phyloP scores from a whole-genome alignment of 2,888 invertebrate genomes.

The Melieria picta region DNA sequence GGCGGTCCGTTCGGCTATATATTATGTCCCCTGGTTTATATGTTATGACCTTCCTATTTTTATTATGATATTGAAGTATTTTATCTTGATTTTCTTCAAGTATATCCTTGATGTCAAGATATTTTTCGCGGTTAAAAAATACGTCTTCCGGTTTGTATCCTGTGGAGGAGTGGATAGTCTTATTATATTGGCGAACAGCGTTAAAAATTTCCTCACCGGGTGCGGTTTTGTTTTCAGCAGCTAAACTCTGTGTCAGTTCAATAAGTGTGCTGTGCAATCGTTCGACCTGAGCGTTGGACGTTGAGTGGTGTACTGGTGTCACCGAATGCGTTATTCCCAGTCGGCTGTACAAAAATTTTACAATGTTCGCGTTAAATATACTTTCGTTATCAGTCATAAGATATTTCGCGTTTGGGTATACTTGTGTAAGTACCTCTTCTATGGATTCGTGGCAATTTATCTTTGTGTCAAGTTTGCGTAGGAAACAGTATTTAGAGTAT shows the following conservation, averaged over 20 bases:
- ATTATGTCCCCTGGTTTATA: no score
- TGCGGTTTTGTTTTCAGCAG: background rate
- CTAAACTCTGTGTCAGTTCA: no score
- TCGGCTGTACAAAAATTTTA: background rate
- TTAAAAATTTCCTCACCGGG: background rate
- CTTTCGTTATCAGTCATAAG: conserved; percentile 16
- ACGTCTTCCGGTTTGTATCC: conserved; percentile 5
- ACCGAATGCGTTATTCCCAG: conserved; percentile 13
- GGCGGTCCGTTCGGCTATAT: conserved; percentile 12
- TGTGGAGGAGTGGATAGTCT: background rate
- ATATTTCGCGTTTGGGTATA: conserved; percentile 26
- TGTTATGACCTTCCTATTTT: no score
- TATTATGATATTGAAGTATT: no score
- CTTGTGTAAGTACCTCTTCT: conserved; percentile 31
- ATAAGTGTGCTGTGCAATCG: background rate
- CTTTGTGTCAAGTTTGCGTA: conserved; percentile 18
- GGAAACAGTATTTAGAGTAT: conserved; percentile 17
- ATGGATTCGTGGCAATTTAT: conserved; percentile 5
- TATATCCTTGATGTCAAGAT: no score
- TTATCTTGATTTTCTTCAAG: no score
- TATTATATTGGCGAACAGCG: background rate
- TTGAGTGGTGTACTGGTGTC: conserved; percentile 6
- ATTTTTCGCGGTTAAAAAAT: no score
- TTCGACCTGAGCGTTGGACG: background rate
- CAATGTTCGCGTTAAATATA: conserved; percentile 5